A percentile compares a stretch with the other conserved stretches of the same genome.
These are phyloP conservation scores for Crambe crambe DNA, from an alignment of 37 sponge, comb jelly and placozoan species.

Conservation along the genomic window DNA sequence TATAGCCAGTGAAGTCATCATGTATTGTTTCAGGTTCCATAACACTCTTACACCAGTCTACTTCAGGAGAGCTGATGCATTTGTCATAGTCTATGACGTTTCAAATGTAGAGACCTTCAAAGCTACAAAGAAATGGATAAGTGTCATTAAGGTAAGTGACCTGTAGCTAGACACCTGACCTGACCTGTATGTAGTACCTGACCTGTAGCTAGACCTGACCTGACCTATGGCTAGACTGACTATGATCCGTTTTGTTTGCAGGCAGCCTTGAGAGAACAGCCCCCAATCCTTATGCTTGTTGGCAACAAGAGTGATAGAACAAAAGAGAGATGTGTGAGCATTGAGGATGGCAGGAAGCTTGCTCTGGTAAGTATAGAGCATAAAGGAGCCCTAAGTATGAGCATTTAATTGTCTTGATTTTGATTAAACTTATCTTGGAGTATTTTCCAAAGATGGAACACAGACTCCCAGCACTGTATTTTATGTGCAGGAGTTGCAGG, in stretches of 20 bases:
- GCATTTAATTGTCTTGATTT: no score
- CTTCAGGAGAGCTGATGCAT: conserved; percentile 61
- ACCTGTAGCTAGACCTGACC: no score
- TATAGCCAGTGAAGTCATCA: no score
- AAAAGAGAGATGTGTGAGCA: conserved; percentile 26
- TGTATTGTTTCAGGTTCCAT: conserved; percentile 24
- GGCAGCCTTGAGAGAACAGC: conserved; percentile 47
- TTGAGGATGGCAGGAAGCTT: conserved; percentile 41
- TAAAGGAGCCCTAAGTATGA: no score
- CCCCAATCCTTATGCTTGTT: conserved; percentile 53
- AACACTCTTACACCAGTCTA: conserved; percentile 50
- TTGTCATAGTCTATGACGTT: conserved; percentile 65
- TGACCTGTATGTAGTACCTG: no score
- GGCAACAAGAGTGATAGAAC: conserved; percentile 59
- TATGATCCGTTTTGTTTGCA: no score
- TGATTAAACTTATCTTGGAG: neutral
- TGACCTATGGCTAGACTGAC: no score
- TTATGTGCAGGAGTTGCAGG: conserved; percentile 29
- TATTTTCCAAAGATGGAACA: neutral
- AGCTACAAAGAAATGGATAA: conserved; percentile 36
- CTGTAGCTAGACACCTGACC: no score
- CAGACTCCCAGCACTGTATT: neutral
- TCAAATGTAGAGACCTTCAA: conserved; percentile 29
- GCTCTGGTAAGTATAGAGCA: conserved; percentile 51
- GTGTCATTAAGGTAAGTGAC: conserved; percentile 19